Evolutionary conservation across 2,113 vertebrate species (phyloP).

Genomic region (Rattus norvegicus): GRCr8 NC_086020.1:136930001-136930500

Average conservation of each 20-base stretch:
- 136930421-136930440: background rate
- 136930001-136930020: background rate
- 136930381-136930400: background rate
- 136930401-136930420: background rate
- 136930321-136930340: too few species aligned
- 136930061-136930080: background rate
- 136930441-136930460: background rate
- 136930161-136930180: background rate
- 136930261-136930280: background rate
- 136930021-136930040: background rate
- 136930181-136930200: background rate
- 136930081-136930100: fast-evolving
- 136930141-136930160: background rate
- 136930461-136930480: background rate
- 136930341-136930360: background rate
- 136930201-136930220: background rate
- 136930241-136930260: background rate
- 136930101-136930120: background rate
- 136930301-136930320: background rate
- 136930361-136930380: background rate
- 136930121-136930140: background rate
- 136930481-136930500: background rate
- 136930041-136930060: background rate
- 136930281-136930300: background rate
- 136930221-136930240: background rate